A percentile compares a stretch with the other conserved stretches of the same genome.
phyloP scores from a whole-genome alignment of 2,113 vertebrate genomes.

The Mystacornis crossleyi region DNA sequence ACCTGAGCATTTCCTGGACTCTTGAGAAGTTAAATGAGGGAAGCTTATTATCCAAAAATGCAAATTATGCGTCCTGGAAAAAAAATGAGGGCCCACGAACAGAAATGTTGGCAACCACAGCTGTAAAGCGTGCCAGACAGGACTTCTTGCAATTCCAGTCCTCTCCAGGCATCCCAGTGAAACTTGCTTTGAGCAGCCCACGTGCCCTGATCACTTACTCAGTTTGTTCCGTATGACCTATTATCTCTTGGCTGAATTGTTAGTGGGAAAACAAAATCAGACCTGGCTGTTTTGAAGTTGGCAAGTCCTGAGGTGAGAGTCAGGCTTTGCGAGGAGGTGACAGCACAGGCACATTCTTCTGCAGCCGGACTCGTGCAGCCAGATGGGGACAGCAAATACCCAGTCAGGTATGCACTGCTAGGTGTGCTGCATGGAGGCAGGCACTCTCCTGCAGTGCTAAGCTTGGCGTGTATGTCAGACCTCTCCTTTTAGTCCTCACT shows the following conservation, averaged over 20 bases:
- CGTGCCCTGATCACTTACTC: background rate
- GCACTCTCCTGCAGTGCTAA: background rate
- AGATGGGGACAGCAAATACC: background rate
- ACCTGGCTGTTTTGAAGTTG: background rate
- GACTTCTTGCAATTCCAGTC: background rate
- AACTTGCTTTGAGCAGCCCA: background rate
- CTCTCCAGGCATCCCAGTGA: background rate
- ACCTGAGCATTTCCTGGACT: background rate
- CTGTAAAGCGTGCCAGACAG: background rate
- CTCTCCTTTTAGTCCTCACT: background rate
- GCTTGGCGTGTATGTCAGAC: background rate
- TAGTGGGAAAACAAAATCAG: background rate
- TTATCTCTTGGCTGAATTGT: constrained; percentile 20
- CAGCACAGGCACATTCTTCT: background rate
- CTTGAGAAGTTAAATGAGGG: background rate
- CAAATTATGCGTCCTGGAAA: background rate
- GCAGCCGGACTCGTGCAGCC: background rate
- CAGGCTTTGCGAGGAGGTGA: background rate
- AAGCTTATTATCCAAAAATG: background rate
- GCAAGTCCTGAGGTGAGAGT: background rate
- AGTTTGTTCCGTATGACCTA: background rate
- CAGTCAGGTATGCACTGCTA: background rate
- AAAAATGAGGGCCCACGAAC: background rate
- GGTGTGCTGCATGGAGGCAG: background rate
- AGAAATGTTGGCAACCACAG: background rate